These are phyloP conservation scores for Thalassarche chlororhynchos DNA, from an alignment of 2,113 vertebrate species.

Conservation along the genomic window DNA sequence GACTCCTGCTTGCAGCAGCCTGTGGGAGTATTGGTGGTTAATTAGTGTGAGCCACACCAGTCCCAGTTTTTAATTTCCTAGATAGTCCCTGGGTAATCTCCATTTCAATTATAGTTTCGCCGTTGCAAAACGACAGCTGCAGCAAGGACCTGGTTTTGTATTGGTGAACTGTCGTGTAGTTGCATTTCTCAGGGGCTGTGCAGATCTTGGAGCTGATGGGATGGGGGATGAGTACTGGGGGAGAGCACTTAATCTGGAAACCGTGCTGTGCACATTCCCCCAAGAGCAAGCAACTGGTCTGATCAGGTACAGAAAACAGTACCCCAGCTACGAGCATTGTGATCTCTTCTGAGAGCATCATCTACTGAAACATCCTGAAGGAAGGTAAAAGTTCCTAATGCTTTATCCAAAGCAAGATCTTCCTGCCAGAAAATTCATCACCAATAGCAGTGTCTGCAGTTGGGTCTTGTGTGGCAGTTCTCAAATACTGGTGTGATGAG, in stretches of 20 bases:
- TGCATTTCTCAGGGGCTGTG: neutral
- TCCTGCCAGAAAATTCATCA: neutral
- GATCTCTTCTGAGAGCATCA: neutral
- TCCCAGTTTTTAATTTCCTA: neutral
- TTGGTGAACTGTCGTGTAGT: accelerated
- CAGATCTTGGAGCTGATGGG: neutral
- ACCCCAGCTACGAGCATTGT: neutral
- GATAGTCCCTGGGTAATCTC: neutral
- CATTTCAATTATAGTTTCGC: neutral
- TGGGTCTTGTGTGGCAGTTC: neutral
- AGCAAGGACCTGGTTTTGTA: neutral
- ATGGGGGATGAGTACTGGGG: neutral
- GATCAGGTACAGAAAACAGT: neutral
- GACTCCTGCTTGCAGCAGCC: neutral
- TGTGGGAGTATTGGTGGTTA: neutral
- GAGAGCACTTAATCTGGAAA: neutral
- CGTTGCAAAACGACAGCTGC: neutral
- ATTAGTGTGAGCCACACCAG: neutral
- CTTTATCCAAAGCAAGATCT: neutral
- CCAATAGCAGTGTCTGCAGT: accelerated
- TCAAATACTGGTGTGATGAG: neutral
- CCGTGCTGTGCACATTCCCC: neutral
- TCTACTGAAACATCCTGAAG: neutral
- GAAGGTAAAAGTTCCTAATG: neutral
- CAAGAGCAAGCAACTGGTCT: neutral